These are phyloP conservation scores for Tipula helvola DNA, from an alignment of 2,888 invertebrate genomes.

Conservation along the genomic window DNA sequence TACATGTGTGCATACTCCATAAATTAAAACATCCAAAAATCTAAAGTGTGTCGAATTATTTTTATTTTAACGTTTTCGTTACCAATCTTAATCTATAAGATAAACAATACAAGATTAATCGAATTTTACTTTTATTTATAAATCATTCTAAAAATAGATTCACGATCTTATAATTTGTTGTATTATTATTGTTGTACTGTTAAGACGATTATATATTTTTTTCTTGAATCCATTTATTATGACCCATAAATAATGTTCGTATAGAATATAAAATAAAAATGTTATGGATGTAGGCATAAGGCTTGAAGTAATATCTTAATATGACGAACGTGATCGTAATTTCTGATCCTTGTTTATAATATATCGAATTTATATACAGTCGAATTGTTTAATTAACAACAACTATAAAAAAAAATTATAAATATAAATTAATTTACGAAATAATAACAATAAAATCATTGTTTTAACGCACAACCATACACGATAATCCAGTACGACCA, in stretches of 20 bases:
- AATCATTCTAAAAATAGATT: neutral
- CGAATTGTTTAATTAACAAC: neutral
- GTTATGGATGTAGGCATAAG: neutral
- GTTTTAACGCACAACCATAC: neutral
- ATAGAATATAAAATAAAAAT: neutral
- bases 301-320: neutral
- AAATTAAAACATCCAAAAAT: neutral
- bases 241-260: neutral
- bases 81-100: neutral
- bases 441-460: neutral
- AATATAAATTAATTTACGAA: neutral
- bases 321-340: neutral
- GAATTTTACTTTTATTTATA: neutral
- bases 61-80: neutral
- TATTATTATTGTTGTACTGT: neutral
- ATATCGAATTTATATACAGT: neutral
- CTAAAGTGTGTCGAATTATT: neutral
- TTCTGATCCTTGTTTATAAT: neutral
- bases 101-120: slow-evolving; percentile 4
- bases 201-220: neutral
- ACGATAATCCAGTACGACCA: neutral
- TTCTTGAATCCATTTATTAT: neutral
- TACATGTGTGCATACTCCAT: neutral
- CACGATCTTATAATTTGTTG: neutral
- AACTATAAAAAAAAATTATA: neutral